Base-by-base conservation (phyloP, 2,113 vertebrate genomes). In the Scophthalmus maximus region DNA sequence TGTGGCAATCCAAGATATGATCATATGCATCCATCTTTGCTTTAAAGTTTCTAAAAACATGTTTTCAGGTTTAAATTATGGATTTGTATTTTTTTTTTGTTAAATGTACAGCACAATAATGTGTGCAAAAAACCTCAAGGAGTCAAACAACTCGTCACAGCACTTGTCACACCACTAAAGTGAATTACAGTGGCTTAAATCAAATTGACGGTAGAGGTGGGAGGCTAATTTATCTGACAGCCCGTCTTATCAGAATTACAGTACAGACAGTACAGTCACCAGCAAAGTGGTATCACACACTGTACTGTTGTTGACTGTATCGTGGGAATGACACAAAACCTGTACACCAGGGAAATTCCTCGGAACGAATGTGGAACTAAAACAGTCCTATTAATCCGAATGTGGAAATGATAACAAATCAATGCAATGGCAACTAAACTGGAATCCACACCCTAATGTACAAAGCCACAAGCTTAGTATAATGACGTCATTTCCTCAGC, bases 181-280 rank as follows among this genome's bases (percentile, higher is more conserved):
- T 73, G 66, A 85, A 66, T 80, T 59, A 65, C 26, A 27, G 64
- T 32, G 5, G 49, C 29, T 46, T 44, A 69, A 71, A 78, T 32
- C 64, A 2, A 34, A 8, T 7, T 34, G 32, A 34, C 6, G 32
- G 32, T 40, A 15, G 36, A 14, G 36, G 12, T 15, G 12, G 12
- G 12, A 40, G 36, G 36, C 36, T 40, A 5, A 17, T 11, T 17
- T 40, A 40, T 40, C 14, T 15, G 36, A 40, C 14, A 40, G 14
- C 0, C 36, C 15, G 36, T 5, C 2, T 5, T 40, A 40, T 40
- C 17, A 40, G 36, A 15, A 40, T 15, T 5, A 5, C 12, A 40
- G 14, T 40, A 40, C 36, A 40, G 17, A 40, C 14, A 15, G 12
- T 18, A 44, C 17, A n/a, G 40, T 44, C 6, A 44, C 1, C 17